These are phyloP conservation scores for Labeo catla DNA, from an alignment of 2,113 vertebrate genomes.

Conservation along the genomic window DNA sequence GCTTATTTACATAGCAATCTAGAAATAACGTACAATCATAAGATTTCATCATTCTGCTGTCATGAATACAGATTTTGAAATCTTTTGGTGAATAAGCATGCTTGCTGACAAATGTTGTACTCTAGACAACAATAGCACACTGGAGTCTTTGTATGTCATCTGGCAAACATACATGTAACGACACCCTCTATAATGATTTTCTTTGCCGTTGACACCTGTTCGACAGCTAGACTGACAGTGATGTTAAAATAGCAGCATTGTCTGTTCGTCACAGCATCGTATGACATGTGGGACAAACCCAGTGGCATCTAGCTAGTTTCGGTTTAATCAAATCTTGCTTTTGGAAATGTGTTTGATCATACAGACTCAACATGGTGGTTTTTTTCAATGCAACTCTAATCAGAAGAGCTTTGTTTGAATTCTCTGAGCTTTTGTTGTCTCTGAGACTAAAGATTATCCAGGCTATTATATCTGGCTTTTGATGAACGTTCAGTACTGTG, in stretches of 20 bases:
- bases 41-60: background rate
- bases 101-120: background rate
- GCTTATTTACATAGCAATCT: background rate
- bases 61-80: background rate
- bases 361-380: background rate
- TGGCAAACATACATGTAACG: constrained; percentile 14
- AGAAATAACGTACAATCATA: background rate
- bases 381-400: background rate
- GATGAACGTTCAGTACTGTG: background rate
- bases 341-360: background rate
- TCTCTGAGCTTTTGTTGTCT: constrained; percentile 2
- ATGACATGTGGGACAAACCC: background rate
- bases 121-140: background rate
- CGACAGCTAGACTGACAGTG: constrained; percentile 1
- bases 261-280: background rate
- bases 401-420: background rate
- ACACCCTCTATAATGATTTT: constrained; percentile 12
- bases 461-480: constrained; percentile 2
- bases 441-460: background rate
- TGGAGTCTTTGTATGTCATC: background rate
- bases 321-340: background rate
- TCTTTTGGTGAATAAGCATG: background rate
- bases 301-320: background rate
- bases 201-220: constrained; percentile 19
- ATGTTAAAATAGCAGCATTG: background rate